These are phyloP conservation scores for Gortyna flavago DNA, from an alignment of 2,888 invertebrate species.

Conservation along the genomic window DNA sequence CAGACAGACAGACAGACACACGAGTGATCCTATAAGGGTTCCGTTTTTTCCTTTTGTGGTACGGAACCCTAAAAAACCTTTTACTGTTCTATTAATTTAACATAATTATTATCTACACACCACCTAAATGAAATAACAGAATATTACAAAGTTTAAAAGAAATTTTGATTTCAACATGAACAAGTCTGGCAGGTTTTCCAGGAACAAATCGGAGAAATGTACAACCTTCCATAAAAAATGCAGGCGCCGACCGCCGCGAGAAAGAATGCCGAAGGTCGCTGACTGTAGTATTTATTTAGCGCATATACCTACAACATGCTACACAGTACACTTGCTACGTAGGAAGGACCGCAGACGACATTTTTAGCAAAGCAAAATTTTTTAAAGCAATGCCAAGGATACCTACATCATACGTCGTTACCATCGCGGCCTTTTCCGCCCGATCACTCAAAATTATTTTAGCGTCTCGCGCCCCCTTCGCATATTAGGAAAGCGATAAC, in stretches of 20 bases:
- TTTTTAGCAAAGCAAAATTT: too few species aligned
- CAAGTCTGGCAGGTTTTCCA: conserved; percentile 33
- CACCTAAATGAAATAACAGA: background rate
- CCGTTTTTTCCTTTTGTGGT: too few species aligned
- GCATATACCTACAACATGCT: conserved; percentile 22
- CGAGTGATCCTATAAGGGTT: too few species aligned
- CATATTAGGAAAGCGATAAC: too few species aligned
- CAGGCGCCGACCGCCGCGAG: conserved; percentile 20
- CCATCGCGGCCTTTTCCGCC: too few species aligned
- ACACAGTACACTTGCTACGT: background rate
- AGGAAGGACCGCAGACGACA: conserved; percentile 7
- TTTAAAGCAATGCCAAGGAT: background rate
- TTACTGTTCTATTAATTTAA: background rate
- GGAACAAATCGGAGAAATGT: conserved; percentile 44
- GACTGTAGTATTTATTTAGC: conserved; percentile 53
- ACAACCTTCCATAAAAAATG: conserved; percentile 44
- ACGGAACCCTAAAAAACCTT: too few species aligned
- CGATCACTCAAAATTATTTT: too few species aligned
- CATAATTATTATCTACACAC: background rate
- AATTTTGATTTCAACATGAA: conserved; percentile 1
- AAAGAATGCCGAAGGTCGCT: conserved; percentile 55
- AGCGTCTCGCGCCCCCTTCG: too few species aligned
- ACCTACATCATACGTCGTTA: background rate
- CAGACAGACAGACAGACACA: too few species aligned
- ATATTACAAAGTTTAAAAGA: background rate